These are phyloP conservation scores for Bagarius yarrelli DNA, from an alignment of 2,113 vertebrate genomes.

Conservation along the genomic window DNA sequence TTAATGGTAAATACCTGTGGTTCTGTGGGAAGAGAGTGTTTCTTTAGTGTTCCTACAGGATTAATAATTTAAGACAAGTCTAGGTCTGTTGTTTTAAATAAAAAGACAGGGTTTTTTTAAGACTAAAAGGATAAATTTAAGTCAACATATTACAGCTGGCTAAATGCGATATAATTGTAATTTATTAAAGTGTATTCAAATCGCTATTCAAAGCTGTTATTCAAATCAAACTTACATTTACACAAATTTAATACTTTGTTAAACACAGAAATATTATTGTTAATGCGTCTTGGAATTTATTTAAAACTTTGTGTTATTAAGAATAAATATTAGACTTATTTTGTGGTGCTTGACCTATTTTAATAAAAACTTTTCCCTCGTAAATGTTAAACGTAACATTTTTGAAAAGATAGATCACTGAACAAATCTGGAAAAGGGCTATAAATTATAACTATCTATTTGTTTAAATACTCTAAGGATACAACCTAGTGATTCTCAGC, in stretches of 20 bases:
- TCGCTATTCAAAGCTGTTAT: slow-evolving; percentile 5
- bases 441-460: too few relatives aligned
- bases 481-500: too few relatives aligned
- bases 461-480: background rate
- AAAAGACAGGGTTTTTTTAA: background rate
- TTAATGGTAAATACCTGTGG: background rate
- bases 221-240: slow-evolving; percentile 25
- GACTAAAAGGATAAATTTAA: background rate
- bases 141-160: background rate
- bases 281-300: background rate
- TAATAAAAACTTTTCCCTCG: background rate
- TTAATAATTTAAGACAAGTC: background rate
- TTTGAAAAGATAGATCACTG: too few relatives aligned
- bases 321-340: slow-evolving; percentile 2
- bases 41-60: background rate
- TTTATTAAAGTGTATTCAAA: slow-evolving; percentile 52
- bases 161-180: slow-evolving; percentile 10
- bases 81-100: background rate
- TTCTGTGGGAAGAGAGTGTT: background rate
- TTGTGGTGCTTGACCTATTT: background rate
- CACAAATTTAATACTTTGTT: background rate
- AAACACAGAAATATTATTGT: background rate
- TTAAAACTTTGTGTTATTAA: background rate
- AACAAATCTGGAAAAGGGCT: too few relatives aligned
- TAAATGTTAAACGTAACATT: background rate